Evolutionary conservation across 2,113 vertebrate species (phyloP), one percentile per base, ranked within the genome.

Genomic region (Grus americana): DNA sequence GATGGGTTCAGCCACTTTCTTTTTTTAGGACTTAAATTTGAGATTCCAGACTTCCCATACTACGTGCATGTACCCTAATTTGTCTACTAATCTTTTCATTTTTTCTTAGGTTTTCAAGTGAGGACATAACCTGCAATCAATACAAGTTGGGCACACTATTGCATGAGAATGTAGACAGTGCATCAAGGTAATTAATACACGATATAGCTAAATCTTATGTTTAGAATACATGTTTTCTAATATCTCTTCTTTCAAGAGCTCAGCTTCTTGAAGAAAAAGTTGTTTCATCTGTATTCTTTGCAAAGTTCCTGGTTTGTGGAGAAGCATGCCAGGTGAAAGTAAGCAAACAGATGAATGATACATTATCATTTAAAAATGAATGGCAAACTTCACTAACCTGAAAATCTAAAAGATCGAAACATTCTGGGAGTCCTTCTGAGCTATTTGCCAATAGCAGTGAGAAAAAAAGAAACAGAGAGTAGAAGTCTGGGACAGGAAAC

Each of bases 31-130:
- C 12, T 75, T 62, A 57, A 70, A 74, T 71, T 19, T 66, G 40
- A 40, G 11, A 44, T 70, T 80, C n/a, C 49, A 68, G 19, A 23
- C 8, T 84, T 84, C 18, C 47, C 6, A 27, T 44, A 15, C 9
- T 14, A 63, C 0, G 0, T 21, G 5, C 20, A 5, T 4, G 12
- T 59, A 42, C 12, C 19, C 8, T 73, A 78, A 46, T 2, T 70
- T 38, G 6, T 55, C 63, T 81, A 38, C 22, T 54, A 26, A 40
- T n/a, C 3, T 70, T 26, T 89, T 62, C 0, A 5, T 66, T 73
- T 87, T 67, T 5, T 47, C 50, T 66, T 71, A 24, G 16, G 49
- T 78, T 78, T 74, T 62, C 55, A 87, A 70, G 27, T 12, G 21
- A 58, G 34, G 24, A 66, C 11, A 9, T 32, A 79, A n/a, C 12